These are phyloP conservation scores for Gulo gulo DNA, from an alignment of 2,113 vertebrate genomes.

Conservation along the genomic window DNA sequence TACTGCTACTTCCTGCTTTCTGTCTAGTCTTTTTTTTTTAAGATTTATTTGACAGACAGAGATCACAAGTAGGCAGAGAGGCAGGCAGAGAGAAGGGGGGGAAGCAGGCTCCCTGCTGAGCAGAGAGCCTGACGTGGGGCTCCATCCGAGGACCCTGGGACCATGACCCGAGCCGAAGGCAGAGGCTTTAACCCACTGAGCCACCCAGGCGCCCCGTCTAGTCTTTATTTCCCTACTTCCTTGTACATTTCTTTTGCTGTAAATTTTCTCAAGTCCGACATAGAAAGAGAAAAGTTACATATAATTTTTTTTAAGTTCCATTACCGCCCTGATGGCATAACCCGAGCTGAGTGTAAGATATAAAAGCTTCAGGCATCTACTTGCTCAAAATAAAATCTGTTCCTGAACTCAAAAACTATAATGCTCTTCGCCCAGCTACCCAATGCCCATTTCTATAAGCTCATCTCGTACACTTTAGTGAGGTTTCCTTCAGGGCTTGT, in stretches of 20 bases:
- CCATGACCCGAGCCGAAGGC: no score
- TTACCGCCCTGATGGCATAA: background rate
- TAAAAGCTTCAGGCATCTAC: background rate
- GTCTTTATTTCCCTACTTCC: background rate
- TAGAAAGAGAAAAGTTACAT: background rate
- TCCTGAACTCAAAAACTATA: background rate
- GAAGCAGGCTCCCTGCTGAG: no score
- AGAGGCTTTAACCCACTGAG: no score
- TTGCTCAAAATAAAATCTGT: conserved; percentile 39
- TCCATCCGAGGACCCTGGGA: no score
- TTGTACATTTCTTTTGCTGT: background rate
- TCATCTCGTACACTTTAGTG: background rate
- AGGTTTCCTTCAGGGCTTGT: conserved; percentile 6
- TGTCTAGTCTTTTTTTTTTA: background rate
- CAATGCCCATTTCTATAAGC: background rate
- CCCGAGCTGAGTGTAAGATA: background rate
- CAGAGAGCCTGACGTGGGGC: no score
- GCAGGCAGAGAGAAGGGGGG: no score
- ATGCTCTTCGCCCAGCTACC: conserved; percentile 10
- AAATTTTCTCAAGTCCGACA: background rate
- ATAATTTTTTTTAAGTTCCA: background rate
- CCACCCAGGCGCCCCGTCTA: no score
- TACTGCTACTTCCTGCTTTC: background rate
- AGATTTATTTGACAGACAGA: no score
- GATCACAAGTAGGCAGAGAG: no score